Conservation (phyloP, 1,140 invertebrate species). For the Goniozus legneri region DNA sequence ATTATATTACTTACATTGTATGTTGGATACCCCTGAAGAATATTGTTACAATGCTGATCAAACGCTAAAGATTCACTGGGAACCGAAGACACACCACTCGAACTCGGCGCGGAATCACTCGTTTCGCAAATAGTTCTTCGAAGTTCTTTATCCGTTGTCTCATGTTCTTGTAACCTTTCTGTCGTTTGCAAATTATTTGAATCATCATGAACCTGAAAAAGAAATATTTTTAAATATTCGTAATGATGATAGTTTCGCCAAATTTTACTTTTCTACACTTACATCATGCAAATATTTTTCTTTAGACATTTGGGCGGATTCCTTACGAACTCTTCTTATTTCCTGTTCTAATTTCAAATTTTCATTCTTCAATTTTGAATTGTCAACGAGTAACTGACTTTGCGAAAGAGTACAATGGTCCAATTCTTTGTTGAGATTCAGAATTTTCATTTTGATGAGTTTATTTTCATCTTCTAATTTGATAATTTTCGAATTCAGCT, state of each 20-base stretch:
- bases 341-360: constrained; percentile 56
- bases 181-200: constrained; percentile 42
- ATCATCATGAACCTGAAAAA: constrained; percentile 42
- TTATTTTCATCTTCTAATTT: constrained; percentile 46
- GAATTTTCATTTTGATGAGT: constrained; percentile 36
- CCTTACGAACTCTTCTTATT: constrained; percentile 42
- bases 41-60: constrained; percentile 38
- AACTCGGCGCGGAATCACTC: constrained; percentile 46
- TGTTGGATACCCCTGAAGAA: constrained; percentile 38
- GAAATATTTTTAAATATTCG: no score
- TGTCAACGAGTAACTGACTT: constrained; percentile 61
- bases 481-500: constrained; percentile 38
- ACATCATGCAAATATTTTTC: constrained; percentile 49
- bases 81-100: constrained; percentile 47
- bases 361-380: constrained; percentile 63
- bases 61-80: constrained; percentile 31
- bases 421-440: constrained; percentile 43
- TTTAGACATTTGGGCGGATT: constrained; percentile 34
- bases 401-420: constrained; percentile 54
- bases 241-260: constrained; percentile 3
- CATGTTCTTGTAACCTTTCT: constrained; percentile 45
- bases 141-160: constrained; percentile 43
- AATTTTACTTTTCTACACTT: constrained; percentile 8
- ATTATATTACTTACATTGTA: constrained; percentile 35
- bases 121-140: constrained; percentile 41